phyloP scores from a whole-genome alignment of 1,140 invertebrate species.

The Drosophila nasuta region DNA sequence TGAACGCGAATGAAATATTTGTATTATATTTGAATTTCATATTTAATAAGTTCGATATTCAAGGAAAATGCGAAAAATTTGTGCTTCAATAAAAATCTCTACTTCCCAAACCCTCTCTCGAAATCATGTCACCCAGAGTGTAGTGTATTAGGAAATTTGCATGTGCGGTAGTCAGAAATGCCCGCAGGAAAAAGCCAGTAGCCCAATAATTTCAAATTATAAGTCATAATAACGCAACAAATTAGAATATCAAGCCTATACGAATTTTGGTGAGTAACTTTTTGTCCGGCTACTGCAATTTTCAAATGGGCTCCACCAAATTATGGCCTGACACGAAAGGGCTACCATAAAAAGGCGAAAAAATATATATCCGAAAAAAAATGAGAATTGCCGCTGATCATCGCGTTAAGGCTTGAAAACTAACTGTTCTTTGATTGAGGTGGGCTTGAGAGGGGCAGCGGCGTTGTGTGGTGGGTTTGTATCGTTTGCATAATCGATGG shows the following conservation, averaged over 20 bases:
- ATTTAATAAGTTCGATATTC: no score
- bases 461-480: not conserved
- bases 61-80: no score
- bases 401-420: conserved; percentile 50
- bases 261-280: conserved; percentile 22
- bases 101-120: no score
- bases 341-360: conserved; percentile 31
- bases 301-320: conserved; percentile 50
- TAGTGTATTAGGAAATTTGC: conserved; percentile 56
- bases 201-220: conserved; percentile 78
- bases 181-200: conserved; percentile 67
- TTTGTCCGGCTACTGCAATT: conserved; percentile 70
- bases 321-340: conserved; percentile 65
- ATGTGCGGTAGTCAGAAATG: conserved; percentile 39
- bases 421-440: conserved; percentile 67
- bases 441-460: not conserved
- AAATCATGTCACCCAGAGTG: not conserved
- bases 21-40: no score
- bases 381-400: conserved; percentile 50
- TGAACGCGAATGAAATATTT: no score
- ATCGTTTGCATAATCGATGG: conserved; percentile 65
- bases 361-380: not conserved
- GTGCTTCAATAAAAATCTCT: no score
- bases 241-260: conserved; percentile 67
- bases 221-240: conserved; percentile 71